These are phyloP conservation scores for Gastracanthus pulcherrimus DNA, from an alignment of 2,888 invertebrate genomes.

Conservation along the genomic window DNA sequence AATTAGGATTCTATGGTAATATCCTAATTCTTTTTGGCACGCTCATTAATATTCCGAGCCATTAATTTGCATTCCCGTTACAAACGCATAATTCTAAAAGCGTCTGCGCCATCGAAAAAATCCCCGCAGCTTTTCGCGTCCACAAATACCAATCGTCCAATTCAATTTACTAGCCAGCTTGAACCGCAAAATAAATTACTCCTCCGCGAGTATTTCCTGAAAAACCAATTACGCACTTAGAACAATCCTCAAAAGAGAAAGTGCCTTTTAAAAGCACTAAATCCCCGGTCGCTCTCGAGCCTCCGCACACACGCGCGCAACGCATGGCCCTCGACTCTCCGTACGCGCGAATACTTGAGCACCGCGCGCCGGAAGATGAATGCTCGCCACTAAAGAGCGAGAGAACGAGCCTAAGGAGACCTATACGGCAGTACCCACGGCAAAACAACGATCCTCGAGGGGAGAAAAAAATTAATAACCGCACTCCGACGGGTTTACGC, in stretches of 20 bases:
- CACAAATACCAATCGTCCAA: not conserved
- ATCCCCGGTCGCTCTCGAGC: conserved; percentile 14
- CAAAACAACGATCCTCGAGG: not conserved
- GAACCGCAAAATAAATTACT: not conserved
- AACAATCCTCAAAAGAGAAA: conserved; percentile 13
- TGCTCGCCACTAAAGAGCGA: not conserved
- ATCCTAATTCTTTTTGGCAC: conserved; percentile 3
- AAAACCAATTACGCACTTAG: conserved; percentile 25
- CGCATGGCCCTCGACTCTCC: not conserved
- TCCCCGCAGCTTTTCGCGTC: not conserved
- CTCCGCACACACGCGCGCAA: too few relatives aligned
- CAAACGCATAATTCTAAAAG: conserved; percentile 21
- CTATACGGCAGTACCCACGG: not conserved
- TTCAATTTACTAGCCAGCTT: not conserved
- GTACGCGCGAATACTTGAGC: not conserved
- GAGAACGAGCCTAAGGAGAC: not conserved
- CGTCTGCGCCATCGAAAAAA: not conserved
- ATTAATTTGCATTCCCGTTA: conserved; percentile 31
- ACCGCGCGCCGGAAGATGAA: not conserved
- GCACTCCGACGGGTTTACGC: conserved; percentile 8
- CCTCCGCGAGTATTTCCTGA: not conserved
- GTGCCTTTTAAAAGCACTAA: conserved; percentile 36
- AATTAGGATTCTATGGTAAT: not conserved
- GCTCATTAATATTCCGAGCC: conserved; percentile 11
- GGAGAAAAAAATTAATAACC: conserved; percentile 29